phyloP scores from a whole-genome alignment of 2,888 invertebrate genomes.

The Busseola fusca region DNA sequence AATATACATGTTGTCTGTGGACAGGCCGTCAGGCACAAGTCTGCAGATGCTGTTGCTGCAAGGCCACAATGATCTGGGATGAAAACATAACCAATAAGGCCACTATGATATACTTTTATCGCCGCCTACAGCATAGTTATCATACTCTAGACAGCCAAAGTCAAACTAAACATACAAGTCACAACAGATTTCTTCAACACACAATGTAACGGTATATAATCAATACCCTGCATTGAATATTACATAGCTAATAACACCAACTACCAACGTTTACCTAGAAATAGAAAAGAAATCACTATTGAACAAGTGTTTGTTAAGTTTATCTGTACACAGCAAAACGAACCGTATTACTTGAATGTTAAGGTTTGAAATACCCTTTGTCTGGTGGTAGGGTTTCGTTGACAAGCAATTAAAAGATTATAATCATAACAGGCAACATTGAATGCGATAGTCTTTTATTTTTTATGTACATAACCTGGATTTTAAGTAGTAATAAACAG shows the following conservation, averaged over 20 bases:
- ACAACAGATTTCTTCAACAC: not conserved
- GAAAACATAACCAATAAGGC: not conserved
- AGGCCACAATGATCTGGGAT: not conserved
- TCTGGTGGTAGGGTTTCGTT: not conserved
- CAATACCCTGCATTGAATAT: conserved; percentile 49
- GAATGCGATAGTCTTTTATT: conserved; percentile 22
- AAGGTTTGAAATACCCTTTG: conserved; percentile 9
- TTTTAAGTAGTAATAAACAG: not conserved
- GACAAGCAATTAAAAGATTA: conserved; percentile 38
- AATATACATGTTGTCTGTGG: conserved; percentile 1
- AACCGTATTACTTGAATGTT: rapidly evolving
- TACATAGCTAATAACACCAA: conserved; percentile 36
- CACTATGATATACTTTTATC: not conserved
- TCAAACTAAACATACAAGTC: too few relatives aligned
- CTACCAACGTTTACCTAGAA: conserved; percentile 32
- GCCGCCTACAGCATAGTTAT: not conserved
- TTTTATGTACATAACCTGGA: conserved; percentile 14
- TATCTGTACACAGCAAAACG: not conserved
- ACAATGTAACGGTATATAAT: conserved; percentile 21
- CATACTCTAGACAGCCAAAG: not conserved
- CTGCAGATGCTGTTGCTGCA: not conserved
- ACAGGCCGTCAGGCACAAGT: conserved; percentile 4
- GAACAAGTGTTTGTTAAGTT: conserved; percentile 1
- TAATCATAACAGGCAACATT: conserved; percentile 17
- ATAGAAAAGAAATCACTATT: conserved; percentile 27